phyloP scores from a whole-genome alignment of 2,888 invertebrate species.

The Patella pellucida region DNA sequence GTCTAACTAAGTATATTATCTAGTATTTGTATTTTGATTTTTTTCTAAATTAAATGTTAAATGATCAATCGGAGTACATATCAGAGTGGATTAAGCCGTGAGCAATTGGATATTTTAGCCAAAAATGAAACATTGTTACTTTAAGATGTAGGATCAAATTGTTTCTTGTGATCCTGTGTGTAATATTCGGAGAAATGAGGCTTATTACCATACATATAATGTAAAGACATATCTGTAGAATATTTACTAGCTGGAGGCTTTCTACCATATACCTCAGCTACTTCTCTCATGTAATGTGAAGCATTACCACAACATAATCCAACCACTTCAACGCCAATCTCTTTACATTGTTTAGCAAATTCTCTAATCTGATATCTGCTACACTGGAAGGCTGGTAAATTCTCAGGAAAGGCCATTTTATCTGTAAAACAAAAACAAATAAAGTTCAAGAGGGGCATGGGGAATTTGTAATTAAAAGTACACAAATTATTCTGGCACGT shows the following conservation, averaged over 20 bases:
- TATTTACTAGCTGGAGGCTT: conserved; percentile 50
- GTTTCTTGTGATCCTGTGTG: background rate
- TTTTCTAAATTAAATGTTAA: no score
- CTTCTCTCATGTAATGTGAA: conserved; percentile 50
- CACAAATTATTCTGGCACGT: no score
- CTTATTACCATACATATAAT: background rate
- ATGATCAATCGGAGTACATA: no score
- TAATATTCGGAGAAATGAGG: background rate
- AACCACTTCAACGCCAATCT: conserved; percentile 57
- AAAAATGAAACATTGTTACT: no score
- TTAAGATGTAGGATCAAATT: no score
- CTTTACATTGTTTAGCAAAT: conserved; percentile 53
- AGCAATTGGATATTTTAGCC: no score
- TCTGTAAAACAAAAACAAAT: conserved; percentile 45
- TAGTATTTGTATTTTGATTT: no score
- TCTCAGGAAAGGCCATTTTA: conserved; percentile 47
- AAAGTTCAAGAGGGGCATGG: no score
- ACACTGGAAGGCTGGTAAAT: conserved; percentile 46
- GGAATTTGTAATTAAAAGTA: no score
- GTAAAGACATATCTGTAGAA: conserved; percentile 44
- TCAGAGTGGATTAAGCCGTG: no score
- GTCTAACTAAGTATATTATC: no score
- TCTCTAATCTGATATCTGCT: conserved; percentile 49
- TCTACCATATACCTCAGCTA: conserved; percentile 56
- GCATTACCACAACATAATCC: conserved; percentile 66